Percentiles rank a stretch among this genome's conserved stretches.
These are phyloP conservation scores for Sebastes itinus DNA, from an alignment of 2,797 vertebrate genomes.

Conservation along the genomic window DNA sequence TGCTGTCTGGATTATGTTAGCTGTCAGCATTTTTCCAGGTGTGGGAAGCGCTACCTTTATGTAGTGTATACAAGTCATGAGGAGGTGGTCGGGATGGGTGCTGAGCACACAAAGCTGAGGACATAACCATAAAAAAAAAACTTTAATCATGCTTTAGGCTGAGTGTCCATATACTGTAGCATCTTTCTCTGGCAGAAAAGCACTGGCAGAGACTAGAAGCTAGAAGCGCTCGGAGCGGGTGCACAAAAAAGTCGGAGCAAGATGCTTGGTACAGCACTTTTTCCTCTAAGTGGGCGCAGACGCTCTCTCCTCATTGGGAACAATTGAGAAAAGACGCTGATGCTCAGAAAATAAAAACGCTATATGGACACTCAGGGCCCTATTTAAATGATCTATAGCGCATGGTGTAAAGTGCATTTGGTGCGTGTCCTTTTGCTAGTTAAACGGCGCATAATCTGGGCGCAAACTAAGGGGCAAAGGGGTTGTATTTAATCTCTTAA, in stretches of 20 bases:
- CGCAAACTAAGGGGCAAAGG: no score
- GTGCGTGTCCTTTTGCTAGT: background rate
- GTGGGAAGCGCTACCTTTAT: background rate
- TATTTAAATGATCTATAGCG: background rate
- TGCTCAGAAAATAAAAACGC: background rate
- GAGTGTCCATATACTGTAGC: background rate
- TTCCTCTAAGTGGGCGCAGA: background rate
- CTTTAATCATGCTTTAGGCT: background rate
- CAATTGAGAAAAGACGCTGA: background rate
- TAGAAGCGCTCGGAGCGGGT: background rate
- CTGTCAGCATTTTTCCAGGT: background rate
- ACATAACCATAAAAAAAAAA: background rate
- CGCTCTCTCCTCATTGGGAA: background rate
- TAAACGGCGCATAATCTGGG: no score
- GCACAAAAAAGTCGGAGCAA: background rate
- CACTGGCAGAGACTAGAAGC: background rate
- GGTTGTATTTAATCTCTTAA: no score
- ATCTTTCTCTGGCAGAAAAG: background rate
- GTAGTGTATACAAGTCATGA: background rate
- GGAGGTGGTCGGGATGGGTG: background rate
- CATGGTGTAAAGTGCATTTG: background rate
- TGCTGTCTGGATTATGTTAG: background rate
- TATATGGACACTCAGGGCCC: background rate
- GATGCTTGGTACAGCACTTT: background rate
- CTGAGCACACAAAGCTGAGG: background rate